Conservation (phyloP, 2,113 vertebrate genomes). For the Strigops habroptila region DNA sequence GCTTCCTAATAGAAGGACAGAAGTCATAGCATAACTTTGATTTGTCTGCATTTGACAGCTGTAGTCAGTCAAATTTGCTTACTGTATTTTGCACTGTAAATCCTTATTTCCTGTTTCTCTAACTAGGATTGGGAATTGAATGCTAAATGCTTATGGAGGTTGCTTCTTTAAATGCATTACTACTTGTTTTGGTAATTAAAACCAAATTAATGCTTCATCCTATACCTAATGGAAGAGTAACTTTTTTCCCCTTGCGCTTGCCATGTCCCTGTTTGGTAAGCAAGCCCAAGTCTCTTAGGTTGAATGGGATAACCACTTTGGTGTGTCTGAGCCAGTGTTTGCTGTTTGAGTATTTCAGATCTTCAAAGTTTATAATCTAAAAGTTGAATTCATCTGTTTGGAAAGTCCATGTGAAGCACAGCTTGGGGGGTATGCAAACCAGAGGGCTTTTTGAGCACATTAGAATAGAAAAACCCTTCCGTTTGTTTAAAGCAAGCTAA, state of each 20-base stretch:
- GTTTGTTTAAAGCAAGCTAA: neutral
- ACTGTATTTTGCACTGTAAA: neutral
- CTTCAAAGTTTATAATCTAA: neutral
- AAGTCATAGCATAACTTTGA: neutral
- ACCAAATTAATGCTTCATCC: neutral
- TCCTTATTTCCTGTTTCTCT: neutral
- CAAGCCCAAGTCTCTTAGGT: neutral
- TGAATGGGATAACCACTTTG: neutral
- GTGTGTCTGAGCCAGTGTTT: neutral
- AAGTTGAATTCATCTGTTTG: neutral
- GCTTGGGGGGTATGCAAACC: neutral
- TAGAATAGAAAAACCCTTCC: neutral
- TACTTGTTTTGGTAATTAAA: slow-evolving; percentile 7
- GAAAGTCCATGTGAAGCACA: neutral
- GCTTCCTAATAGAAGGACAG: neutral
- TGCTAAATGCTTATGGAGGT: neutral
- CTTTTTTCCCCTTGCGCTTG: neutral
- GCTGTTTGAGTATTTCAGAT: neutral
- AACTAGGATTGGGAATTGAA: neutral
- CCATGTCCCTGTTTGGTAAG: neutral
- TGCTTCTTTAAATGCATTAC: neutral
- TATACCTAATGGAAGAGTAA: neutral
- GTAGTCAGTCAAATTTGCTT: neutral
- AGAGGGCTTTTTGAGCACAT: neutral
- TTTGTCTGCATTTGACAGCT: neutral